These are phyloP conservation scores for Tachystola acroxantha DNA, from an alignment of 2,888 invertebrate species.

Conservation along the genomic window DNA sequence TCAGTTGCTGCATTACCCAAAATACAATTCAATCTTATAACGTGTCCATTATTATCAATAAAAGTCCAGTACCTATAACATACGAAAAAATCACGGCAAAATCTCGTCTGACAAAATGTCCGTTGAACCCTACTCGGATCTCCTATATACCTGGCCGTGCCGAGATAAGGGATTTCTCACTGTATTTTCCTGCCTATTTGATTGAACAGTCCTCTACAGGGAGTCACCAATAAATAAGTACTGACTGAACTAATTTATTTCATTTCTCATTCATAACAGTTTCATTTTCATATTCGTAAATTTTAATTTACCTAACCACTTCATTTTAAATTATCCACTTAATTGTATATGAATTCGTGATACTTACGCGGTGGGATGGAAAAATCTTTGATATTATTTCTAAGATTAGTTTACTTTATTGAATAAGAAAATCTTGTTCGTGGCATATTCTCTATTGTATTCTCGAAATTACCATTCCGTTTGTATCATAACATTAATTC, in stretches of 20 bases:
- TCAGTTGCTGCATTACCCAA: background rate
- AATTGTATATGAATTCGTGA: too few relatives aligned
- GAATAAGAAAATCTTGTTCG: too few relatives aligned
- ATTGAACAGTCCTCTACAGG: constrained; percentile 14
- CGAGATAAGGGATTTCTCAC: constrained; percentile 18
- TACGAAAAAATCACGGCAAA: constrained; percentile 3
- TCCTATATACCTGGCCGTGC: constrained; percentile 15
- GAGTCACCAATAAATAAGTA: constrained; percentile 18
- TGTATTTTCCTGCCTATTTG: constrained; percentile 16
- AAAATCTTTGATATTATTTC: too few relatives aligned
- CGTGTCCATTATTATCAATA: constrained; percentile 3
- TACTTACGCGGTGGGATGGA: too few relatives aligned
- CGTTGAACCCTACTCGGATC: constrained; percentile 15
- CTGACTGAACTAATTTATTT: constrained; percentile 7
- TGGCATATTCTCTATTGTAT: too few relatives aligned
- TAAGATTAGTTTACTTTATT: too few relatives aligned
- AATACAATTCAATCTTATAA: too few relatives aligned
- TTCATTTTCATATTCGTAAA: too few relatives aligned
- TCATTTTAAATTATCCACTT: too few relatives aligned
- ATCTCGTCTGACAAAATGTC: constrained; percentile 21
- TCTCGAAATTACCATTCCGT: too few relatives aligned
- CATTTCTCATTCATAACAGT: background rate
- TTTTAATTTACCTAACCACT: too few relatives aligned
- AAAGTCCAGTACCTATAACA: background rate
- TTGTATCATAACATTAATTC: too few relatives aligned